Base-by-base conservation (phyloP, 1,140 invertebrate genomes). In the Stenopsyche tienmushanensis region DNA sequence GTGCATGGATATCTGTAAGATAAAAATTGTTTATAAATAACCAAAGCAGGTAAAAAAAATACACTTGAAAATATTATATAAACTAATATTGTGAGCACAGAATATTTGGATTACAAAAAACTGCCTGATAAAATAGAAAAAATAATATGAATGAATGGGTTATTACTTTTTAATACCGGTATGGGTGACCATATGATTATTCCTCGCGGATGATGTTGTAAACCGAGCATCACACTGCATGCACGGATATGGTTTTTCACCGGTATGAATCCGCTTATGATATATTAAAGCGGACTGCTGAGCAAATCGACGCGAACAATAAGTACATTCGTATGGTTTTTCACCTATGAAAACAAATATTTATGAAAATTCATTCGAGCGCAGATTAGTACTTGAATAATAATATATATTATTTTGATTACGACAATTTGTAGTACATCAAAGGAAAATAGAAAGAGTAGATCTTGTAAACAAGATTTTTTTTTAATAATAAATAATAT, bases 251-350 rank as follows among this genome's bases (percentile, higher is more conserved):
- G 86, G 85, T 75, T 88, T 88, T 71, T 87, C 86, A 18, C 81
- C 78, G 0, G 88, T 90, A 77, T 90, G 88, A 62, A 87, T 88
- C 29, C 85, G 78, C 29, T 82, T 73, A 72, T 88, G 86, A 71
- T 86, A 84, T 62, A 85, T 86, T 8, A 88, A 74, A 2, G 86
- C 86, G 0, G 84, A 85, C 71, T 85, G 84, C 72, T 86, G 85
- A 1, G 83, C 83, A 75, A 88, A 88, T 24, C 82, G 82, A 55
- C 86, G 85, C 44, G 79, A 79, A 74, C 86, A 88, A 73, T 81
- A 82, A 26, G 80, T 78, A 67, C 86, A 88, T 60, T 79, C 76
- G 74, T 81, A 86, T 1, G 85, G 85, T 64, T 87, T 85, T 70
- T 88, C 87, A 34, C 85, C 83, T 69, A 81, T 8, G 49, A 64